Evolutionary conservation across 2,113 vertebrate genomes (phyloP).

Genomic region (Passer montanus): DNA sequence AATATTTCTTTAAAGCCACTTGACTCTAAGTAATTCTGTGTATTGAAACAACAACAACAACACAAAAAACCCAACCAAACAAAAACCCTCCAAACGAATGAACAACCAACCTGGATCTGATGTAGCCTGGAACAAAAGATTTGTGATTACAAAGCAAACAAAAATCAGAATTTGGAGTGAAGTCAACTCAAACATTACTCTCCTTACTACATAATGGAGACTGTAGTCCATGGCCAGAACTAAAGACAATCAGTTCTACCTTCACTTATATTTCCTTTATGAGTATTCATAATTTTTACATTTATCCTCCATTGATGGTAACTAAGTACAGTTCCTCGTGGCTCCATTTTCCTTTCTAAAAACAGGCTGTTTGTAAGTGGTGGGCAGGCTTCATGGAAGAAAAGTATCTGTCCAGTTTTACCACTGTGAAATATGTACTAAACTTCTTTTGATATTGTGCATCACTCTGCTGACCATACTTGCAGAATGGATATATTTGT

Average conservation of each 20-base stretch:
- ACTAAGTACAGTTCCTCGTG: not conserved
- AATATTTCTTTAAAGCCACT: not conserved
- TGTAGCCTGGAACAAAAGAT: not conserved
- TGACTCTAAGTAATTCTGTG: not conserved
- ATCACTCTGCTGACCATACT: not conserved
- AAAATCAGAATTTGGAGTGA: slow-evolving; percentile 10
- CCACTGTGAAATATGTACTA: not conserved
- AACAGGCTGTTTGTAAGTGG: not conserved
- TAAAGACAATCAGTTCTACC: not conserved
- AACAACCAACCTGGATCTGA: not conserved
- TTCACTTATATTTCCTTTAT: not conserved
- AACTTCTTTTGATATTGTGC: not conserved
- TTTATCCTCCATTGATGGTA: not conserved
- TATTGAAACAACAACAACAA: not conserved
- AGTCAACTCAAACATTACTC: not conserved
- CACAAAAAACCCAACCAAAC: rapidly evolving
- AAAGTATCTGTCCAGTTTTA: not conserved
- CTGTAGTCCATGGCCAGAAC: not conserved
- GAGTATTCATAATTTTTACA: not conserved
- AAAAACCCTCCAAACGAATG: not conserved
- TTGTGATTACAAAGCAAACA: not conserved
- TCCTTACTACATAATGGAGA: not conserved
- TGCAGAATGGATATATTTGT: not conserved
- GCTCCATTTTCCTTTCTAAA: not conserved
- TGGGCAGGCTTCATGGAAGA: not conserved